These are phyloP conservation scores for Drosophila barbarae DNA, from an alignment of 2,888 invertebrate genomes.

Conservation along the genomic window DNA sequence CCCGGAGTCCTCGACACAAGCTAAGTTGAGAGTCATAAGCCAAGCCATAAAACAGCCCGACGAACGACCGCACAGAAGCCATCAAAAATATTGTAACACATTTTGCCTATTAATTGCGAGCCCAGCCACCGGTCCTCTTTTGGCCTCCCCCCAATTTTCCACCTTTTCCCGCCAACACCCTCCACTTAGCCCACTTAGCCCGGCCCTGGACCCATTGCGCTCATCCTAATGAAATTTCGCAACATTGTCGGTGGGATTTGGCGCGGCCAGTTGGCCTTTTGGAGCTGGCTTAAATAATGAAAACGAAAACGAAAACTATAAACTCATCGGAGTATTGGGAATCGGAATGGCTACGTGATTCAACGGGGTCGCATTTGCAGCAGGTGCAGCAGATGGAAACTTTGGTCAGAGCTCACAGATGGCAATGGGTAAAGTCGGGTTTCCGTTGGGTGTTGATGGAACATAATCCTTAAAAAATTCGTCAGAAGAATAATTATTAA, in stretches of 20 bases:
- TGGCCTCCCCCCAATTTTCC: slow-evolving; percentile 37
- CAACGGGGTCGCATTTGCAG: slow-evolving; percentile 11
- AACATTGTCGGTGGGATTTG: slow-evolving; percentile 52
- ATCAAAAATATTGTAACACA: slow-evolving; percentile 74
- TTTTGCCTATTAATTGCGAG: slow-evolving; percentile 69
- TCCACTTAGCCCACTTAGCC: slow-evolving; percentile 3
- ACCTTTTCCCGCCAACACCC: slow-evolving; percentile 19
- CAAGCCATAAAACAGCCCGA: slow-evolving; percentile 57
- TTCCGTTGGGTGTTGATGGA: neutral
- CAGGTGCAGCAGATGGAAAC: slow-evolving; percentile 33
- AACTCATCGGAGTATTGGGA: slow-evolving; percentile 66
- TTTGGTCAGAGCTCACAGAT: slow-evolving; percentile 4
- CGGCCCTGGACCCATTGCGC: slow-evolving; percentile 23
- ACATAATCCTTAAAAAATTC: too few species aligned
- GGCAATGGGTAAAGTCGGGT: neutral
- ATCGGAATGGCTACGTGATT: slow-evolving; percentile 46
- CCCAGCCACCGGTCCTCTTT: slow-evolving; percentile 12
- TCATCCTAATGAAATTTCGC: slow-evolving; percentile 56
- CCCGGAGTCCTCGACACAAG: slow-evolving; percentile 1
- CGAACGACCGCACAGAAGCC: slow-evolving; percentile 51
- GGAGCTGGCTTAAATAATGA: slow-evolving; percentile 47
- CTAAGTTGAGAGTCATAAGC: slow-evolving; percentile 43
- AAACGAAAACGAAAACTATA: slow-evolving; percentile 58
- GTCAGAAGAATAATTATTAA: neutral
- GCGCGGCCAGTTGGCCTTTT: slow-evolving; percentile 5